A percentile compares a stretch with the other conserved stretches of the same genome.
These are phyloP conservation scores for Mythimna pallens DNA, from an alignment of 2,888 invertebrate genomes.

Conservation along the genomic window DNA sequence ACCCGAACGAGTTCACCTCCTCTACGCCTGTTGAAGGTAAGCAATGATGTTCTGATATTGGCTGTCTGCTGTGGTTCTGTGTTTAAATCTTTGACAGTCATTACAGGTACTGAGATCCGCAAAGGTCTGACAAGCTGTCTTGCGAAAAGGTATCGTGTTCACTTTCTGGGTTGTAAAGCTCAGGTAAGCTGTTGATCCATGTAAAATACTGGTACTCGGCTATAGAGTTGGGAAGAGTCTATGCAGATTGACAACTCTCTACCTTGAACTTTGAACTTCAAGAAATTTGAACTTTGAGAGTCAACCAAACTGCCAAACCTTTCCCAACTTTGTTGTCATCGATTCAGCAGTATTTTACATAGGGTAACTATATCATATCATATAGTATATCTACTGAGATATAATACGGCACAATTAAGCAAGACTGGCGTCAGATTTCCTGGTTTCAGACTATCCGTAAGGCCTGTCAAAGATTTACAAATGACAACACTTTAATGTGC, in stretches of 20 bases:
- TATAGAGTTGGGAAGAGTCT: no score
- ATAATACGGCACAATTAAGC: not conserved
- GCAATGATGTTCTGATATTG: not conserved
- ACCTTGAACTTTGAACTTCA: no score
- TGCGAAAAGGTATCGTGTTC: not conserved
- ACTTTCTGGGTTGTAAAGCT: not conserved
- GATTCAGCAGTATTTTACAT: no score
- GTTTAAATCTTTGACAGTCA: not conserved
- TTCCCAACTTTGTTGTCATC: no score
- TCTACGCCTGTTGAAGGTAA: conserved; percentile 67
- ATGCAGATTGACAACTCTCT: no score
- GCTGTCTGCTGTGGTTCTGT: not conserved
- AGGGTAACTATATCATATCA: not conserved
- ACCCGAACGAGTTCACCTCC: conserved; percentile 51
- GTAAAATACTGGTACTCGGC: not conserved
- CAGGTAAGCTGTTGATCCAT: not conserved
- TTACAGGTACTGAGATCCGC: not conserved
- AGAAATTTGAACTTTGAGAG: no score
- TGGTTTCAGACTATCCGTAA: not conserved
- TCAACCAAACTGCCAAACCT: no score
- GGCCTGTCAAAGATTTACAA: not conserved
- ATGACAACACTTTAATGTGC: not conserved
- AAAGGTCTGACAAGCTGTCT: not conserved
- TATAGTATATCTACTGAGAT: not conserved
- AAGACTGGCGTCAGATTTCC: not conserved